phyloP scores from a whole-genome alignment of 2,797 vertebrate genomes.

The Amblyraja radiata region DNA sequence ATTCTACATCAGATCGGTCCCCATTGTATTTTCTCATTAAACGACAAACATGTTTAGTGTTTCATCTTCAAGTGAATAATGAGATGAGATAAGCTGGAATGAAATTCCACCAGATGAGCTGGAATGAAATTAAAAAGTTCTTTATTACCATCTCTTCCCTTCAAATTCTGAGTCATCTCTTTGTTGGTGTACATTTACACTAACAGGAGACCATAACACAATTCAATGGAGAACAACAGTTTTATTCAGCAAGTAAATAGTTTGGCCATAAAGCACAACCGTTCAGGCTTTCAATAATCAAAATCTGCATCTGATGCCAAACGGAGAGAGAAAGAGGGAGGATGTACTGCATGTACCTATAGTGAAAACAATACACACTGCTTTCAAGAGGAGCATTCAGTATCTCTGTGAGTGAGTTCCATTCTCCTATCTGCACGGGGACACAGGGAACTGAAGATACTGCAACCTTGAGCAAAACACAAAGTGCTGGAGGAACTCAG shows the following conservation, averaged over 20 bases:
- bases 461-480: no score
- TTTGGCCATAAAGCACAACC: background rate
- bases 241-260: background rate
- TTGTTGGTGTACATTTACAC: background rate
- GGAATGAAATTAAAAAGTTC: background rate
- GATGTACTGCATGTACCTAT: background rate
- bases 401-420: background rate
- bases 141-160: background rate
- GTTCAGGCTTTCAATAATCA: background rate
- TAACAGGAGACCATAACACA: background rate
- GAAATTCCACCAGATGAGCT: background rate
- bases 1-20: background rate
- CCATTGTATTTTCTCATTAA: background rate
- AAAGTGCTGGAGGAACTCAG: no score
- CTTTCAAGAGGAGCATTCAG: background rate
- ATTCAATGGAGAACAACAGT: background rate
- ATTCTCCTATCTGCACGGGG: no score
- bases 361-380: background rate
- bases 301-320: background rate
- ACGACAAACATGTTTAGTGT: background rate
- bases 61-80: background rate
- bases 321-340: background rate
- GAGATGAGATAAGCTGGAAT: background rate
- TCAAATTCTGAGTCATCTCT: no score
- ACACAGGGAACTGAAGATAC: no score